Conservation (phyloP, 2,888 invertebrate species). For the Onchidella celtica region DNA sequence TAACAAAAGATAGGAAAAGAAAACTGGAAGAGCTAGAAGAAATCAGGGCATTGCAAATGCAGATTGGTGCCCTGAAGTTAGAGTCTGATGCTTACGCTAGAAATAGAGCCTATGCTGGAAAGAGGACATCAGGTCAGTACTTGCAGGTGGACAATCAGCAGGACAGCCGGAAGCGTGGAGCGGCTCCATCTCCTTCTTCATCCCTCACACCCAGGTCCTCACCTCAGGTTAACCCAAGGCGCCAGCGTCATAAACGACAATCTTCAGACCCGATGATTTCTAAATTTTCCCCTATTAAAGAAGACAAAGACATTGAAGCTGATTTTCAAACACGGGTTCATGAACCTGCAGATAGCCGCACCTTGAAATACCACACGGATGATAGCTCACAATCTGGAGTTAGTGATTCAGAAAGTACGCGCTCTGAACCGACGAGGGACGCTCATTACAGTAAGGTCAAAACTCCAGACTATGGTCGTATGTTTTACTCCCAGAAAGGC, state of each 20-base stretch:
- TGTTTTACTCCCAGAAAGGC: not conserved
- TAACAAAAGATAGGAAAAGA: conserved; percentile 78
- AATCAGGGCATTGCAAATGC: conserved; percentile 75
- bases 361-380: conserved; percentile 63
- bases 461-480: conserved; percentile 42
- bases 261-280: conserved; percentile 83
- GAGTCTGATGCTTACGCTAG: conserved; percentile 60
- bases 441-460: conserved; percentile 62
- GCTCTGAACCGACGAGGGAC: conserved; percentile 69
- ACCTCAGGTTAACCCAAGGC: conserved; percentile 76
- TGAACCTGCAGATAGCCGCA: conserved; percentile 42
- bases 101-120: conserved; percentile 50
- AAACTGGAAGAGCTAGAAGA: conserved; percentile 81
- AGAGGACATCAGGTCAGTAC: conserved; percentile 47
- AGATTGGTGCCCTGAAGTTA: conserved; percentile 71
- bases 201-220: conserved; percentile 69
- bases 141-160: conserved; percentile 49
- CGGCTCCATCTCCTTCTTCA: conserved; percentile 54
- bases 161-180: conserved; percentile 56
- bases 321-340: conserved; percentile 74
- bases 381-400: conserved; percentile 75
- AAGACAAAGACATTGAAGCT: conserved; percentile 81
- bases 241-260: conserved; percentile 81
- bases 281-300: conserved; percentile 82
- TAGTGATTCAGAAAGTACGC: conserved; percentile 74